These are phyloP conservation scores for Aleiodes sp. DNA, from an alignment of 1,140 invertebrate species.

Conservation along the genomic window DNA sequence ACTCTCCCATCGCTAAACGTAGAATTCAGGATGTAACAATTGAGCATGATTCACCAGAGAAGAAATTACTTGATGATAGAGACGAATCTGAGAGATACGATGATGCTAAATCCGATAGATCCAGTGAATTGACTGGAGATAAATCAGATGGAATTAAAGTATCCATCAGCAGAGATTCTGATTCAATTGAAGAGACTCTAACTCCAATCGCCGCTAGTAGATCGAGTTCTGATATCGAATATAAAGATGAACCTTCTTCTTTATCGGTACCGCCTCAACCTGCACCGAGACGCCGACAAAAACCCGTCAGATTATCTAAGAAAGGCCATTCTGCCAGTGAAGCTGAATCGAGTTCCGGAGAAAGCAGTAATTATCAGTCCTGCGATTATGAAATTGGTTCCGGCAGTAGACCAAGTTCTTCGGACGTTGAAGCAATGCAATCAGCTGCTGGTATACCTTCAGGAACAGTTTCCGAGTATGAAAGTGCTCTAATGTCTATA, in stretches of 20 bases:
- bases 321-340: constrained; percentile 57
- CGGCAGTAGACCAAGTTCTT: constrained; percentile 83
- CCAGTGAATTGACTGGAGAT: background rate
- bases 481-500: constrained; percentile 83
- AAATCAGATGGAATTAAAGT: constrained; percentile 40
- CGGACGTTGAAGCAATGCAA: constrained; percentile 80
- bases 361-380: constrained; percentile 89
- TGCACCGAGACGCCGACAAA: constrained; percentile 54
- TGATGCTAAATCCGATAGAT: constrained; percentile 37
- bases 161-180: constrained; percentile 42
- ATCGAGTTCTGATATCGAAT: constrained; percentile 56
- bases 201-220: constrained; percentile 49
- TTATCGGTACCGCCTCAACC: constrained; percentile 52
- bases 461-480: constrained; percentile 83
- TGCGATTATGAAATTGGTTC: constrained; percentile 81
- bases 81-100: background rate
- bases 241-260: constrained; percentile 55
- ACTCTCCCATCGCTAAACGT: constrained; percentile 45
- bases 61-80: constrained; percentile 23
- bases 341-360: constrained; percentile 84
- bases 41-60: background rate
- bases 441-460: constrained; percentile 67
- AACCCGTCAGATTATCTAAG: constrained; percentile 49
- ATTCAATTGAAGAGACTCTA: constrained; percentile 35
- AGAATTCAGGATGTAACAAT: constrained; percentile 28